Evolutionary conservation across 2,888 invertebrate genomes (phyloP).

Genomic region (Macrosoma leucophasiata): DNA sequence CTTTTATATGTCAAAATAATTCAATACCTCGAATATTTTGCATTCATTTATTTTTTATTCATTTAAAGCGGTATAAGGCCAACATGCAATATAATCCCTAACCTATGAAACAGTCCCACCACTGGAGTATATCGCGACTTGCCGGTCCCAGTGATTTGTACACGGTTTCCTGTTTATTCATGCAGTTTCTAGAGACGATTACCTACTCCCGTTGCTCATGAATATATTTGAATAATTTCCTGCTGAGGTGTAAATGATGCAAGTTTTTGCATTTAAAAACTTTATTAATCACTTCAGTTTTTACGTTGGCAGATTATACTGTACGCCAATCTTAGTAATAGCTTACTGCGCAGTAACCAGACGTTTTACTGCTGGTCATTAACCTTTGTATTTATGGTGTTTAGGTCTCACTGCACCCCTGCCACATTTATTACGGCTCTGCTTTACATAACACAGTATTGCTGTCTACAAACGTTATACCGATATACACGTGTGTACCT

Average conservation of each 20-base stretch:
- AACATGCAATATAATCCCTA: too few species aligned
- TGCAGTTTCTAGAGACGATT: constrained; percentile 65
- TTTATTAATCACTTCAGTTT: constrained; percentile 52
- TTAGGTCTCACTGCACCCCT: too few species aligned
- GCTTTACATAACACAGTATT: too few species aligned
- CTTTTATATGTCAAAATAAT: too few species aligned
- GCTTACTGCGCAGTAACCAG: too few species aligned
- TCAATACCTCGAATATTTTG: constrained; percentile 2
- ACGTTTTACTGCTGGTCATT: too few species aligned
- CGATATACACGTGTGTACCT: too few species aligned
- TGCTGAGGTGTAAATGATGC: constrained; percentile 67
- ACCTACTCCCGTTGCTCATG: constrained; percentile 63
- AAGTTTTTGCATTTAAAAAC: constrained; percentile 68
- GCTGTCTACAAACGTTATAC: too few species aligned
- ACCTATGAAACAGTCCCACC: neutral
- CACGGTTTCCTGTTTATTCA: constrained; percentile 66
- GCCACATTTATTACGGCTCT: too few species aligned
- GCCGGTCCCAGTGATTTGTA: constrained; percentile 55
- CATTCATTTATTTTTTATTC: constrained; percentile 15
- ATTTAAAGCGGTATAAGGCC: constrained; percentile 19
- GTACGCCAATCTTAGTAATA: too few species aligned
- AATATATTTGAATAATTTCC: constrained; percentile 69
- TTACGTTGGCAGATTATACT: constrained; percentile 6
- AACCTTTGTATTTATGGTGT: too few species aligned
- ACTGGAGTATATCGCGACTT: constrained; percentile 4